phyloP scores from a whole-genome alignment of 2,113 vertebrate species.

The Callipepla squamata region DNA sequence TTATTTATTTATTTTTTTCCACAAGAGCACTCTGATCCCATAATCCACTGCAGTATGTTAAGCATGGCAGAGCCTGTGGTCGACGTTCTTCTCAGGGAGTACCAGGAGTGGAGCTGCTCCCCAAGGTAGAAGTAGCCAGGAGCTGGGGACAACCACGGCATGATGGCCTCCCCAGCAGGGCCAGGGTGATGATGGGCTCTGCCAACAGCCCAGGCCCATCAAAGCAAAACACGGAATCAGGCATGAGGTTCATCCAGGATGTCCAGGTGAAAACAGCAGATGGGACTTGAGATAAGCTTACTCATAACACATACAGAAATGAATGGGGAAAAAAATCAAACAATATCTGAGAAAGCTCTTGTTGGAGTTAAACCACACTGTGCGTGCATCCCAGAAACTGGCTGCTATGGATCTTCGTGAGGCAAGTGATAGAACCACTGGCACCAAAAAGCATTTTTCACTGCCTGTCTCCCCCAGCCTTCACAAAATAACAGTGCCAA shows the following conservation, averaged over 20 bases:
- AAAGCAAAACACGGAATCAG: not conserved
- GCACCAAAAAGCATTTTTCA: not conserved
- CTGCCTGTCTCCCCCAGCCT: not conserved
- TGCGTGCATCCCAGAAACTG: not conserved
- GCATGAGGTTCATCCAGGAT: not conserved
- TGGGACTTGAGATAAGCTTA: not conserved
- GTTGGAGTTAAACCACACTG: not conserved
- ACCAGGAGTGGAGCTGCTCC: not conserved
- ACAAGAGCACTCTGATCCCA: not conserved
- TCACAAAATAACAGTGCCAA: not conserved
- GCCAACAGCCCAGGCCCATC: not conserved
- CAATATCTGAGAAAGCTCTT: not conserved
- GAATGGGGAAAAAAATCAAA: not conserved
- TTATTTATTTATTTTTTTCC: not conserved
- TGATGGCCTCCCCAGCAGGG: not conserved
- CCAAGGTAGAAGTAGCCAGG: not conserved
- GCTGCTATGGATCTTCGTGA: fast-evolving
- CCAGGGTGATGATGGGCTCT: not conserved
- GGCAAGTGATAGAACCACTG: not conserved
- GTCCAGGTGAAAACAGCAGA: not conserved
- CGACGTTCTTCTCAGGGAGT: not conserved
- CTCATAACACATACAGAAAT: not conserved
- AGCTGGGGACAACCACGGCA: not conserved
- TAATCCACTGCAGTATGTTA: not conserved
- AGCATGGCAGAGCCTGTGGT: not conserved